phyloP scores from a whole-genome alignment of 2,797 vertebrate species.

The Hippocampus kuda region DNA sequence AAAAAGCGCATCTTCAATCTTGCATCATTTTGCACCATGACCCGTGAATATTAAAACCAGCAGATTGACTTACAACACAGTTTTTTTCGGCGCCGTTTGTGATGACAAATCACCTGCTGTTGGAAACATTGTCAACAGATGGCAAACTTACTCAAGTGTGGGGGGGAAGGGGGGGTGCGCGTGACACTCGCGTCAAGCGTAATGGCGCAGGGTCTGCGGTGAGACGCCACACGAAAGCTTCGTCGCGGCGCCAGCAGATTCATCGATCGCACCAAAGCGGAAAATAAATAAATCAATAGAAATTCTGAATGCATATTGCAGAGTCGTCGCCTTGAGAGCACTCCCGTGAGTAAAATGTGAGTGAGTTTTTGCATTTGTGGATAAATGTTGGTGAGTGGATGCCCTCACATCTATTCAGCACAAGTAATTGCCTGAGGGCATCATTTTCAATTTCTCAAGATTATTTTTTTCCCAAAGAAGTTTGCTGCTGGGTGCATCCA shows the following conservation, averaged over 20 bases:
- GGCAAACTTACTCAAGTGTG: slow-evolving; percentile 57
- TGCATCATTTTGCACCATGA: neutral
- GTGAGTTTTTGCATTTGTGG: neutral
- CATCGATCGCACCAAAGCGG: neutral
- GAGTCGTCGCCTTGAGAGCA: neutral
- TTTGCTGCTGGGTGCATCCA: too few species aligned
- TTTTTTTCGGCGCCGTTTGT: slow-evolving; percentile 52
- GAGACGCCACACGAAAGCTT: slow-evolving; percentile 54
- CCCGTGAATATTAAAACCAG: neutral
- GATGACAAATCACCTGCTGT: slow-evolving; percentile 57
- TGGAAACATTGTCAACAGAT: slow-evolving; percentile 69
- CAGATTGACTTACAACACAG: neutral
- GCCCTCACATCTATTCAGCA: neutral
- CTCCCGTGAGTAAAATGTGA: neutral
- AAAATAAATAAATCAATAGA: neutral
- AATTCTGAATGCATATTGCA: neutral
- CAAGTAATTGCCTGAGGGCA: neutral
- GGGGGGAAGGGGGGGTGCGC: slow-evolving; percentile 23
- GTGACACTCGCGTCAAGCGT: slow-evolving; percentile 56
- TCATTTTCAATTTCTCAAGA: slow-evolving; percentile 2
- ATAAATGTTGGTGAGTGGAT: neutral
- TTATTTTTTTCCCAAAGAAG: neutral
- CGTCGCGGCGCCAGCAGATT: slow-evolving; percentile 9
- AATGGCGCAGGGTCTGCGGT: slow-evolving; percentile 47
- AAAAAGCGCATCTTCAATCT: neutral